A percentile compares a stretch with the other conserved stretches of the same genome.
Conservation (phyloP, 2,113 vertebrate genomes). For the Mobula hypostoma region DNA sequence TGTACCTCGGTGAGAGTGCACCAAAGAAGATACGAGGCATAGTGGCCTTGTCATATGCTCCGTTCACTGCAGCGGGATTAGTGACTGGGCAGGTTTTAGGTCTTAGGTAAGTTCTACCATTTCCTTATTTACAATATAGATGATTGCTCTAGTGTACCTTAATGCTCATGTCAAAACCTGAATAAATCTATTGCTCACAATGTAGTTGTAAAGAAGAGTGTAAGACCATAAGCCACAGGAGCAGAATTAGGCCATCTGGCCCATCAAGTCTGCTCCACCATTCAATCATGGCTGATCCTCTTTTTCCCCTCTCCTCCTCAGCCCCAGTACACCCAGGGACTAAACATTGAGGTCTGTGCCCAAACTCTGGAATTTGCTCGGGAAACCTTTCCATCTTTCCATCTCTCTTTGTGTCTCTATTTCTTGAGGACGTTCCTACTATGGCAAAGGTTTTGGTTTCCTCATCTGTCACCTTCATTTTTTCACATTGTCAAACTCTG, state of each 20-base stretch:
- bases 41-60: constrained; percentile 69
- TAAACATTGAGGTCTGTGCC: neutral
- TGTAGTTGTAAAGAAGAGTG: neutral
- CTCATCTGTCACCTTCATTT: neutral
- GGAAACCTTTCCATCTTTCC: neutral
- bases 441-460: neutral
- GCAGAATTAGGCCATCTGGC: too few species aligned
- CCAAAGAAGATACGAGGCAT: constrained; percentile 75
- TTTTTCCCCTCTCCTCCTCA: too few species aligned
- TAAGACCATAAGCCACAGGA: too few species aligned
- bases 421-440: neutral
- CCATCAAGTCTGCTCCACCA: too few species aligned
- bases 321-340: neutral
- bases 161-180: neutral
- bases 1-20: constrained; percentile 85
- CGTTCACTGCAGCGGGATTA: constrained; percentile 74
- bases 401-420: neutral
- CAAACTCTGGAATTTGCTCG: neutral
- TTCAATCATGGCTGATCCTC: too few species aligned
- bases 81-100: constrained; percentile 75
- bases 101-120: constrained; percentile 60
- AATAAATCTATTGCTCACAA: neutral
- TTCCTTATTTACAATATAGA: neutral
- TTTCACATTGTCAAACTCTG: neutral
- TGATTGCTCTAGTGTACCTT: neutral